Percentiles rank a stretch among this genome's conserved stretches.
Evolutionary conservation across 2,113 vertebrate genomes (phyloP).

Genomic region (Cryptomyrus ogoouensis): DNA sequence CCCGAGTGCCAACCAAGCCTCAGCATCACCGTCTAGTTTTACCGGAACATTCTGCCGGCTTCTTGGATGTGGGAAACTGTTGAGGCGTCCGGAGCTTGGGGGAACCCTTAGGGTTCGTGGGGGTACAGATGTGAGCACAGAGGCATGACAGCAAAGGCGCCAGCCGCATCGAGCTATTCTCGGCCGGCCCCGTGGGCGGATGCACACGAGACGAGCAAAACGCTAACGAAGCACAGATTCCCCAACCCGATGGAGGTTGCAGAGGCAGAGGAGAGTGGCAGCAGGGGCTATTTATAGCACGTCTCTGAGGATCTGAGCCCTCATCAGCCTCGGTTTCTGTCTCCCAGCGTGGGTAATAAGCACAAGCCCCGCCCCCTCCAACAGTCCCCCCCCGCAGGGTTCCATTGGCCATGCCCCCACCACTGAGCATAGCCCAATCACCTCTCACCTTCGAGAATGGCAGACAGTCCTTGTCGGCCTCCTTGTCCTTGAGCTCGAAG

Average conservation of each 20-base stretch:
- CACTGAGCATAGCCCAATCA: not conserved
- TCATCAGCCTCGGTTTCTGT: not conserved
- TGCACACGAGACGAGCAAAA: not conserved
- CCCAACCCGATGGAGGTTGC: not conserved
- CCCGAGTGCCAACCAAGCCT: not conserved
- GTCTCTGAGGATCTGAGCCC: not conserved
- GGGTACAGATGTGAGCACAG: not conserved
- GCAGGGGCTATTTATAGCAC: not conserved
- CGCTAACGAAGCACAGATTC: not conserved
- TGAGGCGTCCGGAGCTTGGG: not conserved
- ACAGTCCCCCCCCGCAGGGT: not conserved
- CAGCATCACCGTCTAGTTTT: not conserved
- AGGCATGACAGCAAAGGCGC: not conserved
- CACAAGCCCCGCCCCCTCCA: not conserved
- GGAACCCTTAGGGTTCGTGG: not conserved
- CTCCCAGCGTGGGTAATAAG: not conserved
- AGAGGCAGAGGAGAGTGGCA: not conserved
- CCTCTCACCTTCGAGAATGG: conserved; percentile 88
- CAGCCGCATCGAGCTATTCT: not conserved
- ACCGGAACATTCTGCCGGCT: not conserved
- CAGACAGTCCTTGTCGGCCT: conserved; percentile 97
- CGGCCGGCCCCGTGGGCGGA: not conserved
- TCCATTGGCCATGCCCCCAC: not conserved
- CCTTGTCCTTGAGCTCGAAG: conserved; percentile 98
- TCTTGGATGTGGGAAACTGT: not conserved